Conservation (phyloP, 2,797 vertebrate species). For the Squalus acanthias region DNA sequence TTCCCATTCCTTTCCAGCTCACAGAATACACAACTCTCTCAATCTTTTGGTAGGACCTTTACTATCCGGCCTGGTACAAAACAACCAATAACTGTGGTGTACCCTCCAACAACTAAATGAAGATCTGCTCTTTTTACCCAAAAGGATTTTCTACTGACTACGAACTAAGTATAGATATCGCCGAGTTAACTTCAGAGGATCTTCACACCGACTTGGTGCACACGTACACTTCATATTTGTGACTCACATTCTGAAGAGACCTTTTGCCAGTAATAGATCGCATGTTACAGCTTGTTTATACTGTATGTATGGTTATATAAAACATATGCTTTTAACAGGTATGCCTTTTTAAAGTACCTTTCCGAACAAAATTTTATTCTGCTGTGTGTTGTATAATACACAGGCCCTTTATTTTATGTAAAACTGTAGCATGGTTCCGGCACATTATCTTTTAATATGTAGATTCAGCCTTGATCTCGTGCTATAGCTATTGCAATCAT, state of each 20-base stretch:
- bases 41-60: not conserved
- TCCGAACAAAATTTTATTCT: not conserved
- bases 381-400: not conserved
- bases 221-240: not conserved
- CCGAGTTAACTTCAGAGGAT: not conserved
- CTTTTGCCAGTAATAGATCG: not conserved
- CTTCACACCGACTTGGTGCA: not conserved
- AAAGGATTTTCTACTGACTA: not conserved
- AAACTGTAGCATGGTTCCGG: not conserved
- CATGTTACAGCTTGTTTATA: not conserved
- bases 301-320: not conserved
- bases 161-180: not conserved
- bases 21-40: not conserved
- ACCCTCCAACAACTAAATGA: not conserved
- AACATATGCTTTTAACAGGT: not conserved
- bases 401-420: not conserved
- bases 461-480: not conserved
- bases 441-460: not conserved
- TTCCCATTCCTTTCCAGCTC: not conserved
- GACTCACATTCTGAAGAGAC: not conserved
- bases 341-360: not conserved
- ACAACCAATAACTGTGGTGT: conserved; percentile 22
- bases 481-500: not conserved
- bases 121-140: not conserved
- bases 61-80: conserved; percentile 24